A percentile compares a stretch with the other conserved stretches of the same genome.
Conservation (phyloP, 1,140 invertebrate genomes). For the Conus ventricosus region DNA sequence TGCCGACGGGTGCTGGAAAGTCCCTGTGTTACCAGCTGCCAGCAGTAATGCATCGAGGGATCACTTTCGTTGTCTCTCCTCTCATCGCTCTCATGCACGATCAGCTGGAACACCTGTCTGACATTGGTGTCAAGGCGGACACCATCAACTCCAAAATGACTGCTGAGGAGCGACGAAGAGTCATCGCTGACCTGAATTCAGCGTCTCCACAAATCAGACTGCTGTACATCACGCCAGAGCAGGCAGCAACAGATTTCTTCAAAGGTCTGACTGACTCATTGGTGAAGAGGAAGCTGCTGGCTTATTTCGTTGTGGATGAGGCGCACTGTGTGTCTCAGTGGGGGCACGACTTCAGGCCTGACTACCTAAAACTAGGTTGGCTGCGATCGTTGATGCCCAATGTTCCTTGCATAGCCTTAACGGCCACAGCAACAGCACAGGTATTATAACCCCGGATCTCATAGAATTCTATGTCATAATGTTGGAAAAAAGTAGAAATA, state of each 20-base stretch:
- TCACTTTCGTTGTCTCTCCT: conserved; percentile 83
- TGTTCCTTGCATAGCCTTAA: conserved; percentile 83
- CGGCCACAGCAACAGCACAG: conserved; percentile 87
- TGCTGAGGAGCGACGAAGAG: conserved; percentile 82
- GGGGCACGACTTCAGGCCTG: conserved; percentile 97
- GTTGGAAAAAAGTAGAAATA: too few species aligned
- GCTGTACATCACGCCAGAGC: conserved; percentile 94
- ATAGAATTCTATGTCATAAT: too few species aligned
- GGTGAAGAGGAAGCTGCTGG: conserved; percentile 76
- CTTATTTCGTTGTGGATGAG: conserved; percentile 93
- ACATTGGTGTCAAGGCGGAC: conserved; percentile 84
- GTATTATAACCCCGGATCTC: background rate
- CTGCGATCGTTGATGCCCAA: conserved; percentile 82
- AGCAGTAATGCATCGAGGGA: conserved; percentile 77
- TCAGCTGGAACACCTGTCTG: conserved; percentile 77
- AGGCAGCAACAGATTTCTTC: conserved; percentile 86
- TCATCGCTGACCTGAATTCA: conserved; percentile 74
- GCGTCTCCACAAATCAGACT: conserved; percentile 82
- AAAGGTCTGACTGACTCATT: conserved; percentile 77
- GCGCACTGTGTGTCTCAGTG: conserved; percentile 98
- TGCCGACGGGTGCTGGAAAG: conserved; percentile 85
- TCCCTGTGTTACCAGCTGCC: conserved; percentile 85
- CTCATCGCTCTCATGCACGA: conserved; percentile 82
- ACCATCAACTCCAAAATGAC: conserved; percentile 93
- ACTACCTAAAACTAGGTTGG: conserved; percentile 91